Conservation (phyloP, 1,140 invertebrate genomes). For the Eriosoma lanigerum region DNA sequence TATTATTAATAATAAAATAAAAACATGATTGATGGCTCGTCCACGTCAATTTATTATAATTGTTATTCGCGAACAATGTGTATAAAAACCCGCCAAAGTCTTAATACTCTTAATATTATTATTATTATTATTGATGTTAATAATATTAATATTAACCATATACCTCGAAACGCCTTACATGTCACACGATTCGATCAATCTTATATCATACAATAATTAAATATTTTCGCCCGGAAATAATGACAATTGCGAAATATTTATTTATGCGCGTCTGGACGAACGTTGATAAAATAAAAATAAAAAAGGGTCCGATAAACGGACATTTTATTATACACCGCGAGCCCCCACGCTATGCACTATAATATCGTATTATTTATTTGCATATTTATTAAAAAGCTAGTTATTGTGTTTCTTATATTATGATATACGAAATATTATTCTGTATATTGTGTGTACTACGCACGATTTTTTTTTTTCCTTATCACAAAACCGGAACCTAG, state of each 20-base stretch:
- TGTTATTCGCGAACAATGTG: neutral
- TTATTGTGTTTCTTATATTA: neutral
- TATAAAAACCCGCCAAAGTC: neutral
- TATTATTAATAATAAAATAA: neutral
- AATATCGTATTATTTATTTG: conserved; percentile 24
- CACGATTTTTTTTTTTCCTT: no score
- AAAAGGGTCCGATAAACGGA: conserved; percentile 17
- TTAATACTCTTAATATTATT: neutral
- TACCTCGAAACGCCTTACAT: conserved; percentile 22
- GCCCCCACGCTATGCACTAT: neutral
- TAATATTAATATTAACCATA: no score
- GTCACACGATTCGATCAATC: conserved; percentile 19
- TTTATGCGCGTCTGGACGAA: conserved; percentile 16
- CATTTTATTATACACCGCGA: conserved; percentile 14
- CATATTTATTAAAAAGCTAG: conserved; percentile 34
- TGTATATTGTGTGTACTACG: no score
- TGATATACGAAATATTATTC: neutral
- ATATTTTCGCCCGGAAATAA: conserved; percentile 34
- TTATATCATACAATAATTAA: conserved; percentile 39
- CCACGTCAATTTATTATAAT: no score
- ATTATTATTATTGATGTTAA: no score
- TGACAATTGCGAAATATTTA: conserved; percentile 28
- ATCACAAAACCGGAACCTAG: no score
- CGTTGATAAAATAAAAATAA: no score
- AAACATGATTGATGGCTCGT: conserved; percentile 6